phyloP scores from a whole-genome alignment of 2,888 invertebrate species.

The Zygothrica quintamaculata region DNA sequence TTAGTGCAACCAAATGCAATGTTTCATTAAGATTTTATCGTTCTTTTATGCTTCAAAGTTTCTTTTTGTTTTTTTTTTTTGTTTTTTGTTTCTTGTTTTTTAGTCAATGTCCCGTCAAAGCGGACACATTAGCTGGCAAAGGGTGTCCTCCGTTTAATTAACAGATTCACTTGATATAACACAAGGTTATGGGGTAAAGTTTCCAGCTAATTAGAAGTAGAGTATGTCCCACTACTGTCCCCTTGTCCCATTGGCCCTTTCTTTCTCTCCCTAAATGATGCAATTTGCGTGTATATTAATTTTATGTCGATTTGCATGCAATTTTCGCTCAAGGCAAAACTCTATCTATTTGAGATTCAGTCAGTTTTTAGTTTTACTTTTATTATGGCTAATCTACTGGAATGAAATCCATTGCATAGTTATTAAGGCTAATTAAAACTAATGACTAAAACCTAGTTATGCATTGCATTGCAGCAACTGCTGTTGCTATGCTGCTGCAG shows the following conservation, averaged over 20 bases:
- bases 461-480: conserved; percentile 2
- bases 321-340: conserved; percentile 67
- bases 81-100: conserved; percentile 9
- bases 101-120: conserved; percentile 45
- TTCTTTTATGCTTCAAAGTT: conserved; percentile 28
- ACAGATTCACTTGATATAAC: conserved; percentile 49
- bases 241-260: not conserved
- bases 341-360: conserved; percentile 39
- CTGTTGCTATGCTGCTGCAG: too few species aligned
- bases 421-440: conserved; percentile 62
- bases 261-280: conserved; percentile 28
- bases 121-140: conserved; percentile 38
- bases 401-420: conserved; percentile 47
- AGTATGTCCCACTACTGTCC: conserved; percentile 1
- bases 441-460: conserved; percentile 57
- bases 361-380: conserved; percentile 31
- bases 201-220: conserved; percentile 68
- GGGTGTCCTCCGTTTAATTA: conserved; percentile 60
- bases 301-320: conserved; percentile 78
- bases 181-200: conserved; percentile 51
- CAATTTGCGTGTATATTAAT: conserved; percentile 77
- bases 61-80: conserved; percentile 26
- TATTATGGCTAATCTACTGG: conserved; percentile 59
- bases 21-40: conserved; percentile 62
- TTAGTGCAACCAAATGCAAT: conserved; percentile 35